These are phyloP conservation scores for Caerostris darwini DNA, from an alignment of 1,140 invertebrate genomes.

Conservation along the genomic window DNA sequence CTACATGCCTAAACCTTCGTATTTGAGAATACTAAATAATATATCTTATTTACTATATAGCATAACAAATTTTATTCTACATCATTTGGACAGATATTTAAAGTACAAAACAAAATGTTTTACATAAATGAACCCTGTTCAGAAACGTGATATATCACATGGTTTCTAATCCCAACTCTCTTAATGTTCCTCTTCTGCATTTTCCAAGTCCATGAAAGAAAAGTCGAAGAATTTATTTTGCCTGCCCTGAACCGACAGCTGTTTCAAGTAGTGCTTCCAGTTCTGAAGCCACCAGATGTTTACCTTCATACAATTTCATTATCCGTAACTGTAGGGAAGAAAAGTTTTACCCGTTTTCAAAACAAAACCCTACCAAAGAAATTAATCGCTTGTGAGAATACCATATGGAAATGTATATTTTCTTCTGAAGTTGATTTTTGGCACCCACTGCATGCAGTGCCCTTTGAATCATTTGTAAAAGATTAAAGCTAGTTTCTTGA, in stretches of 20 bases:
- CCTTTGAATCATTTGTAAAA: background rate
- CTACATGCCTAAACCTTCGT: too few species aligned
- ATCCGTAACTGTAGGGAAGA: constrained; percentile 11
- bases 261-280: background rate
- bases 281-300: constrained; percentile 26
- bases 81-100: background rate
- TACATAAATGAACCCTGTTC: background rate
- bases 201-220: background rate
- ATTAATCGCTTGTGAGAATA: constrained; percentile 20
- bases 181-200: background rate
- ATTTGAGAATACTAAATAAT: too few species aligned
- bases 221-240: background rate
- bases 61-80: background rate
- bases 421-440: constrained; percentile 31
- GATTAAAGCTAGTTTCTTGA: background rate
- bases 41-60: too few species aligned
- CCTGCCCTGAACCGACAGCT: background rate
- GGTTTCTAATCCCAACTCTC: background rate
- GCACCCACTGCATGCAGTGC: background rate
- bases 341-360: background rate
- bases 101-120: background rate
- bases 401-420: background rate
- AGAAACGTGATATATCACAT: background rate
- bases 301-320: constrained; percentile 52
- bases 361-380: constrained; percentile 32